Base-by-base conservation (phyloP, 2,113 vertebrate species). In the Colistium nudipinnis region DNA sequence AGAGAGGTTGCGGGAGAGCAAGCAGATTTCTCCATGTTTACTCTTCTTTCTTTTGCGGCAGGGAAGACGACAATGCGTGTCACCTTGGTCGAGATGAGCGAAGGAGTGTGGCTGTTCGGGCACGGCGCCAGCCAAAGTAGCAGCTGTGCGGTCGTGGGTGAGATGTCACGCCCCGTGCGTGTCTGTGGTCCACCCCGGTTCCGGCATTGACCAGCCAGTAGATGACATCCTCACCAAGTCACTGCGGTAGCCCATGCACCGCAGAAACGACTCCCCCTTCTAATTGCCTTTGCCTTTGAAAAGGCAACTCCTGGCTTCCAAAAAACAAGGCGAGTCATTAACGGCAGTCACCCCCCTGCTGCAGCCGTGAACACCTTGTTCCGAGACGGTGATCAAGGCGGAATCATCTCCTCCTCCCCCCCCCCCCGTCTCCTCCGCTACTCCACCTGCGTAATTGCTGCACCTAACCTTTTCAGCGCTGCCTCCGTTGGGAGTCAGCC, bases 381-480 rank as follows among this genome's bases (percentile, higher is more conserved):
- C 82, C 81, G 83, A 87, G 81, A 48, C 83, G 59, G 90, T 80
- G 83, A 90, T 87, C 88, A 89, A 88, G 89, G 79, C 82, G 70
- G 84, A 90, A 90, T 91, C 93, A 92, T 83, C 86, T 81, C 85
- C 89, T 85, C 81, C 83, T 88, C 76, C 76, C 83, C 85, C 83
- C 76, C 76, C 83, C 85, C 83, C 82, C 81, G 76, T 84, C 87
- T 88, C 81, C 74, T 89, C 86, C 85, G 87, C 89, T 86, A 78
- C 85, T 83, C 86, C 92, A 94, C 91, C 92, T 91, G 92, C 88
- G 86, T 93, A 93, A 93, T 94, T 93, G 91, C 91, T 67, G 90
- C 82, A 88, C 89, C 90, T 94, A 92, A 94, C 92, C 92, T 93
- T 93, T 93, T 91, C 91, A 90, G 82, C 52, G 68, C 86, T 85